These are phyloP conservation scores for Anoplopoma fimbria DNA, from an alignment of 2,113 vertebrate genomes.

Conservation along the genomic window DNA sequence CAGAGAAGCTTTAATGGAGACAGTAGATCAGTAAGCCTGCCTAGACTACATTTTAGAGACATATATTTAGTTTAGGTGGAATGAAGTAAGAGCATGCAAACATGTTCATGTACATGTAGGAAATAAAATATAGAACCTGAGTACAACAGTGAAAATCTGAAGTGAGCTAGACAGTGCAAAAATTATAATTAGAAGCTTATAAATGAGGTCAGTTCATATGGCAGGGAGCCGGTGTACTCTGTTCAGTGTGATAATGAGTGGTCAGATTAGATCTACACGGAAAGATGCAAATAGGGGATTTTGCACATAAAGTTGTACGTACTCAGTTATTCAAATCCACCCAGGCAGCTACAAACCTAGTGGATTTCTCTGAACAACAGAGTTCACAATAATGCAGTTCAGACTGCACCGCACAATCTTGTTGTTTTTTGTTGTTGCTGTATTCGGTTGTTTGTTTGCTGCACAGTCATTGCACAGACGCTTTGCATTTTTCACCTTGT, in stretches of 20 bases:
- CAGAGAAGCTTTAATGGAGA: not conserved
- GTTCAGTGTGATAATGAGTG: not conserved
- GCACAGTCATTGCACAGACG: not conserved
- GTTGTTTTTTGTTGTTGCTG: not conserved
- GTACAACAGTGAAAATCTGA: not conserved
- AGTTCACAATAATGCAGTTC: not conserved
- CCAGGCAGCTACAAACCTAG: not conserved
- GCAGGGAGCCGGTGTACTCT: not conserved
- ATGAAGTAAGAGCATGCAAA: not conserved
- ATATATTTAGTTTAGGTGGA: not conserved
- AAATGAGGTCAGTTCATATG: not conserved
- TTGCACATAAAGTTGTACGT: constrained; percentile 16
- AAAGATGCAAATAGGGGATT: constrained; percentile 37
- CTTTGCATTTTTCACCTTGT: constrained; percentile 40
- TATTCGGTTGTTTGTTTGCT: not conserved
- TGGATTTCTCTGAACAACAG: constrained; percentile 9
- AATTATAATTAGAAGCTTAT: not conserved
- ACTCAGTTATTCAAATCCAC: constrained; percentile 22
- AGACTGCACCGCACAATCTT: not conserved
- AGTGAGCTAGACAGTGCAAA: not conserved
- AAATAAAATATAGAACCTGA: not conserved
- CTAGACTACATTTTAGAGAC: too few species aligned
- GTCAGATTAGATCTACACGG: not conserved
- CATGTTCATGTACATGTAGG: not conserved
- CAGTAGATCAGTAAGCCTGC: not conserved